phyloP scores from a whole-genome alignment of 2,113 vertebrate genomes.

The Melozone crissalis region DNA sequence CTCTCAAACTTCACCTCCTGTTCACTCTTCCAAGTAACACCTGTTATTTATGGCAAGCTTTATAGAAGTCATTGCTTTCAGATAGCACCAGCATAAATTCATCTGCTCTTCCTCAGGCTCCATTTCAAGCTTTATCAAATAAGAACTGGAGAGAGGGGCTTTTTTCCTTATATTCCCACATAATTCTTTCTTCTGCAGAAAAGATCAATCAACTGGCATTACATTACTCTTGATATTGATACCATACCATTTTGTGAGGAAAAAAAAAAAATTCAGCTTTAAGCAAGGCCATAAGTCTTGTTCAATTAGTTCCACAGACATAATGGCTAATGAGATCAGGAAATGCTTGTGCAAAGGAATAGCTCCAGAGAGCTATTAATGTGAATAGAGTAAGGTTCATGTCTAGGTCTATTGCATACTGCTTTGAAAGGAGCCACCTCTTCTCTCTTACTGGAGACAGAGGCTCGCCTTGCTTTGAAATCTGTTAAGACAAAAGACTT shows the following conservation, averaged over 20 bases:
- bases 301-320: background rate
- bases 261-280: background rate
- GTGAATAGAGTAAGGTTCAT: background rate
- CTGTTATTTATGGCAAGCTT: constrained; percentile 16
- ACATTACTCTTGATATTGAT: background rate
- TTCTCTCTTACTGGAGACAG: background rate
- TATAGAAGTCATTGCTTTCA: background rate
- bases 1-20: background rate
- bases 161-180: background rate
- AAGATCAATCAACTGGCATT: background rate
- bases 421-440: background rate
- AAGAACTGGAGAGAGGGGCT: background rate
- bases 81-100: background rate
- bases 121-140: background rate
- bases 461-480: background rate
- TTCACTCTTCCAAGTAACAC: constrained; percentile 4
- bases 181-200: background rate
- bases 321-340: constrained; percentile 5
- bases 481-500: background rate
- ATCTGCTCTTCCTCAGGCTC: background rate
- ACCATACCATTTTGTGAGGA: background rate
- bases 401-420: background rate
- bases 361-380: background rate
- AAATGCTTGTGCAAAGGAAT: background rate
- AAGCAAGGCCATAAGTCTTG: background rate